phyloP scores from a whole-genome alignment of 2,113 vertebrate species.

The Vulpes lagopus region DNA sequence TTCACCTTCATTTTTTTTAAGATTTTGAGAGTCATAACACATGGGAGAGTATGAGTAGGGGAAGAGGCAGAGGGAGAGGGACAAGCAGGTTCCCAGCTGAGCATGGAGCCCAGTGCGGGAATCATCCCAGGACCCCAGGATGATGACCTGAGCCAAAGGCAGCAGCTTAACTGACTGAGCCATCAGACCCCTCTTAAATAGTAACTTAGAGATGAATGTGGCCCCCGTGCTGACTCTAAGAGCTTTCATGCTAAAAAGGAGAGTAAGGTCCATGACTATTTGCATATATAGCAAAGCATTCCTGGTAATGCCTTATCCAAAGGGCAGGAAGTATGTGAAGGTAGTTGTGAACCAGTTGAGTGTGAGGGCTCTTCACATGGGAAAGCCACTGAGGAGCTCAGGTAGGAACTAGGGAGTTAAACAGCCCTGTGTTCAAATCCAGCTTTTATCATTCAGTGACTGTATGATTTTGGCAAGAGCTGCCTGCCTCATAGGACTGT shows the following conservation, averaged over 20 bases:
- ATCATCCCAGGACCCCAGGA: not conserved
- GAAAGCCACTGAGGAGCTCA: not conserved
- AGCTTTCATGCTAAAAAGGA: not conserved
- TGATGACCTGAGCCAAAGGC: not conserved
- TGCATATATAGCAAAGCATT: not conserved
- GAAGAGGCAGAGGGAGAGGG: not conserved
- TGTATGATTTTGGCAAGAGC: not conserved
- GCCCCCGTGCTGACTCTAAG: not conserved
- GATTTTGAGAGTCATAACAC: no score
- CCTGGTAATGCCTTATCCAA: not conserved
- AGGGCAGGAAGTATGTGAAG: not conserved
- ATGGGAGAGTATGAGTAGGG: no score
- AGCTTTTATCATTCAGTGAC: not conserved
- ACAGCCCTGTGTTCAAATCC: not conserved
- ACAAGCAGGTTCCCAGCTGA: not conserved
- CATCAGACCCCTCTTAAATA: not conserved
- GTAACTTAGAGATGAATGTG: slow-evolving; percentile 10
- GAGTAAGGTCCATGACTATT: not conserved
- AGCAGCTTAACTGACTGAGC: not conserved
- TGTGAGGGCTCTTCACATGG: not conserved
- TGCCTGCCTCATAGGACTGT: not conserved
- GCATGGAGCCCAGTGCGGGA: not conserved
- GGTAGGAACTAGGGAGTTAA: not conserved
- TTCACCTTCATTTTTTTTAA: no score
- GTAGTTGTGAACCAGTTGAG: not conserved